Evolutionary conservation across 2,113 vertebrate species (phyloP), one percentile per base, ranked within the genome.

Genomic region (Seriola quinqueradiata): DNA sequence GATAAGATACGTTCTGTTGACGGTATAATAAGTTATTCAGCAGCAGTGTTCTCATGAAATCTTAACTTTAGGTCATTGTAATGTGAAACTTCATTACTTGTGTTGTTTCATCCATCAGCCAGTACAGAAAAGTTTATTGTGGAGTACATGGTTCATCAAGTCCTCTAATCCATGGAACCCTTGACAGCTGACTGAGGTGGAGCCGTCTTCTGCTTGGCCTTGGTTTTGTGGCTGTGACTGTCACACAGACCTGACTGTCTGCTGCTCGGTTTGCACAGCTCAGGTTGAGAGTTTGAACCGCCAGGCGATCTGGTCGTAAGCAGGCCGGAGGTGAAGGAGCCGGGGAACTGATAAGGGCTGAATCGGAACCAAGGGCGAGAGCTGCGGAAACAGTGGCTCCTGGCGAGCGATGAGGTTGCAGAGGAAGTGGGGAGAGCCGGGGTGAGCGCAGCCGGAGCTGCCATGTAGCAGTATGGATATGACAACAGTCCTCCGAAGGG

Each of bases 401-500:
- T 95, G 86, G 95, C 90, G 1, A 96, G 90, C 0, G 96, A 95
- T 6, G 96, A 92, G 0, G 95, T 93, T 11, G 95, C 94, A 4
- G 96, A 94, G 72, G 93, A 94, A 46, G 94, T 92, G 0, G 97
- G 96, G 73, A 97, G 93, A 70, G 96, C 95, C 0, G 97, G 96
- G 48, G 96, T 94, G 0, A 96, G 94, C 0, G 95, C 95, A 0
- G 95, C 95, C 0, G 96, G 95, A 0, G 96, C 96, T 0, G 96
- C 95, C 96, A 97, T 96, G 92, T 97, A 98, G 83, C 94, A 94
- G 89, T 97, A 98, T 0, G 97, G 97, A 84, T 99, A 98, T n/a
- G 98, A 95, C 83, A 98, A 95, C 87, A 99, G 88, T 86, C 97
- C 96, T 82, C 97, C 96, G 70, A 97, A 97, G 36, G 96, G 95